Conservation (phyloP, 2,888 invertebrate genomes). For the Tipula confusa region DNA sequence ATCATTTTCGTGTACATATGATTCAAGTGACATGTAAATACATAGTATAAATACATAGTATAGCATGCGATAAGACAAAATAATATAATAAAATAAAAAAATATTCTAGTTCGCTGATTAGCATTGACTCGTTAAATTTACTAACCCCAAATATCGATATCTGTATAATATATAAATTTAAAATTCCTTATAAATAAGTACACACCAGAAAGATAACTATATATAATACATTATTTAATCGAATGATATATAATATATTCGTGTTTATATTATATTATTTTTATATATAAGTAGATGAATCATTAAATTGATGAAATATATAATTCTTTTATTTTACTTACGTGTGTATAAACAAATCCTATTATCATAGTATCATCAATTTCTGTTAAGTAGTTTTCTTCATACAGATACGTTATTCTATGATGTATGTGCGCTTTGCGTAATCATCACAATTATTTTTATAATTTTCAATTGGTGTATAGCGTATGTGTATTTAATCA, state of each 20-base stretch:
- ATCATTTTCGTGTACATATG: background rate
- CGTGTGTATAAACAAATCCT: background rate
- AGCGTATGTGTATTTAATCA: background rate
- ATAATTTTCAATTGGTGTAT: background rate
- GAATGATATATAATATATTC: background rate
- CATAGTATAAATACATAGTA: background rate
- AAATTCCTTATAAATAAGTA: background rate
- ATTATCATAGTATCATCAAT: background rate
- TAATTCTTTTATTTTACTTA: background rate
- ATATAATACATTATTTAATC: background rate
- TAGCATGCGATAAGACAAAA: background rate
- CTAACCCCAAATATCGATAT: background rate
- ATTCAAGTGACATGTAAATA: background rate
- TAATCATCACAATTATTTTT: background rate
- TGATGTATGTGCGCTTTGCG: background rate
- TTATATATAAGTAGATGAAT: background rate
- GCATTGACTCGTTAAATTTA: slow-evolving; percentile 3
- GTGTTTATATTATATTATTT: background rate
- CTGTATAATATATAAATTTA: background rate
- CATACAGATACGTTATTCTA: background rate
- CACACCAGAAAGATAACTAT: background rate
- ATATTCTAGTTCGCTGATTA: background rate
- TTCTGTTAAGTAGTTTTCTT: background rate
- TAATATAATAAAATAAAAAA: background rate
- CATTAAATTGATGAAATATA: background rate